phyloP scores from a whole-genome alignment of 2,113 vertebrate genomes.

The Peromyscus californicus region DNA sequence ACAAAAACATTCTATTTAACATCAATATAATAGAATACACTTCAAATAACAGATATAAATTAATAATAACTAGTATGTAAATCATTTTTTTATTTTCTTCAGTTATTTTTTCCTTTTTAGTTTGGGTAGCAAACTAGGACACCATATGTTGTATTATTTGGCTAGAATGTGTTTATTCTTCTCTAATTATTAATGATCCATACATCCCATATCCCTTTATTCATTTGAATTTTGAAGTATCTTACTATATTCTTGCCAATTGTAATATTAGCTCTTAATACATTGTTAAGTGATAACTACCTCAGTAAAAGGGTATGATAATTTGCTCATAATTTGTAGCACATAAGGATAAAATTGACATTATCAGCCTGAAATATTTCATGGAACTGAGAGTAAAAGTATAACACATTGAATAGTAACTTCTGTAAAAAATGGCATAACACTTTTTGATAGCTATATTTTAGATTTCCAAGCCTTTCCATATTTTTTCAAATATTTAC shows the following conservation, averaged over 20 bases:
- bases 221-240: background rate
- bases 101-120: background rate
- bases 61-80: background rate
- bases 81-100: background rate
- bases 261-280: background rate
- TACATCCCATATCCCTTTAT: background rate
- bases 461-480: background rate
- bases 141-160: background rate
- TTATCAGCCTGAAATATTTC: background rate
- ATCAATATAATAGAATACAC: background rate
- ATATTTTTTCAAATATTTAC: slow-evolving; percentile 52
- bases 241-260: background rate
- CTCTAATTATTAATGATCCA: background rate
- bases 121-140: background rate
- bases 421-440: background rate
- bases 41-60: background rate
- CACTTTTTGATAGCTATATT: background rate
- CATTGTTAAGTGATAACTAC: background rate
- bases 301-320: slow-evolving; percentile 4
- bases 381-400: slow-evolving; percentile 20
- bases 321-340: background rate
- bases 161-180: background rate
- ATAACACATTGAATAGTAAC: background rate
- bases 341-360: background rate
- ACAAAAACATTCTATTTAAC: background rate